Evolutionary conservation across 1,140 invertebrate genomes (phyloP).

Genomic region (Chionoecetes opilio): DNA sequence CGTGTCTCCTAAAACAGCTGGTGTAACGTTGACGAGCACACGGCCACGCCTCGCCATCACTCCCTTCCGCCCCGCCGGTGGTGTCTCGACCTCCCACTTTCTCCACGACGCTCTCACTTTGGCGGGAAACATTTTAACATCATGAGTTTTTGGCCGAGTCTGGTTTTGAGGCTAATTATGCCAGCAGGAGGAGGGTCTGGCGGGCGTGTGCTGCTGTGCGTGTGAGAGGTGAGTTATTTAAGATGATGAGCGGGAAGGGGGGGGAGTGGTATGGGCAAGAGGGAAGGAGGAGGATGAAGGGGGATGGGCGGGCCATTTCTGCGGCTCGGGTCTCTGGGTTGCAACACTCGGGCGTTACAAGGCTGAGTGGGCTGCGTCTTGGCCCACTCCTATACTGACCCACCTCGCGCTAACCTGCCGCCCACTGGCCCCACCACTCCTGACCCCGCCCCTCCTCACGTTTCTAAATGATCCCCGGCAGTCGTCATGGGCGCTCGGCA

Average conservation of each 20-base stretch:
- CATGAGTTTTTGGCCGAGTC: constrained; percentile 33
- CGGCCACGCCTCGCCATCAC: background rate
- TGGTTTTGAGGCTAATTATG: background rate
- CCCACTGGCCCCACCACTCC: constrained; percentile 32
- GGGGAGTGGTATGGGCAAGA: constrained; percentile 19
- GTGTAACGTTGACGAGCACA: background rate
- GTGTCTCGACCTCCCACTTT: constrained; percentile 24
- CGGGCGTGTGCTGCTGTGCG: constrained; percentile 47
- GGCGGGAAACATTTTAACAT: background rate
- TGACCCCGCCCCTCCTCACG: constrained; percentile 34
- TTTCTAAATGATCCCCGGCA: constrained; percentile 21
- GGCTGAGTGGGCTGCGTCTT: constrained; percentile 29
- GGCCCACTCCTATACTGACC: constrained; percentile 43
- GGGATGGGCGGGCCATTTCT: no score
- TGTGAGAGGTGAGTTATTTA: constrained; percentile 63
- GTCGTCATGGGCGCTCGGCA: constrained; percentile 31
- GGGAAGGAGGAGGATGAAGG: constrained; percentile 9
- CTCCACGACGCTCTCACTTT: constrained; percentile 25
- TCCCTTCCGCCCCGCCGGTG: background rate
- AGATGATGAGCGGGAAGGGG: constrained; percentile 52
- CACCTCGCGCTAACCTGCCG: constrained; percentile 46
- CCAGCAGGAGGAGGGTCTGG: background rate
- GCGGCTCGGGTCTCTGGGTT: constrained; percentile 36
- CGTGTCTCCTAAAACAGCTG: background rate
- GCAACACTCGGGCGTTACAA: constrained; percentile 58